Percentiles rank a stretch among this genome's conserved stretches.
These are phyloP conservation scores for Eupithecia vulgata DNA, from an alignment of 2,888 invertebrate genomes.

Conservation along the genomic window DNA sequence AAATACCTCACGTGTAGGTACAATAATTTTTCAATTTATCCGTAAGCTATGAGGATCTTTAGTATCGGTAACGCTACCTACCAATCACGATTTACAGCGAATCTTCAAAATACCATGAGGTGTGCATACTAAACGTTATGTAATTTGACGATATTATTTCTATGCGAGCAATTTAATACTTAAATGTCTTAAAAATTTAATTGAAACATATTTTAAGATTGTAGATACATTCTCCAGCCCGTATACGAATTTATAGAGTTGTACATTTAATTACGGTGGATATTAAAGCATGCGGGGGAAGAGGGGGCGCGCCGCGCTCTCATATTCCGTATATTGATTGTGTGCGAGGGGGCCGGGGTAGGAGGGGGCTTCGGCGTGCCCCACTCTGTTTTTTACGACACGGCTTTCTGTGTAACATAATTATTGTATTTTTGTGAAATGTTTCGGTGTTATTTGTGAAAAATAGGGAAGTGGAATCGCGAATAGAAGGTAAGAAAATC, in stretches of 20 bases:
- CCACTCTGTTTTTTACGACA: constrained; percentile 85
- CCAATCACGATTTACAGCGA: background rate
- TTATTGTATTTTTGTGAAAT: constrained; percentile 84
- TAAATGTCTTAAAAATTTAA: constrained; percentile 9
- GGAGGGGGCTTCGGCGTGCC: constrained; percentile 84
- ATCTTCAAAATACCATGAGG: background rate
- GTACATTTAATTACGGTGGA: constrained; percentile 82
- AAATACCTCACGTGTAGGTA: background rate
- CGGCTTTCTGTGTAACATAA: constrained; percentile 85
- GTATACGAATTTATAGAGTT: constrained; percentile 79
- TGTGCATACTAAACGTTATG: constrained; percentile 30
- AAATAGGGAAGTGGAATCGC: constrained; percentile 78
- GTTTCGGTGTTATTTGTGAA: constrained; percentile 83
- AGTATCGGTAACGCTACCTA: background rate
- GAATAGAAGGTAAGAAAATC: constrained; percentile 77
- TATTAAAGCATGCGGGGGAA: constrained; percentile 84
- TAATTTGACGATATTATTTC: constrained; percentile 14
- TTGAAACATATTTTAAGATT: constrained; percentile 31
- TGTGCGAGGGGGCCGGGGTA: constrained; percentile 83
- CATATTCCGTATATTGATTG: constrained; percentile 85
- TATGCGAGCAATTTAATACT: constrained; percentile 4
- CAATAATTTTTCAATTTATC: background rate
- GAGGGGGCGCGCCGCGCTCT: constrained; percentile 84
- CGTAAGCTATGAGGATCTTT: background rate
- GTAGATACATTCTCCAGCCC: constrained; percentile 65